Base-by-base conservation (phyloP, 2,888 invertebrate species). In the Steinernema carpocapsae region DNA sequence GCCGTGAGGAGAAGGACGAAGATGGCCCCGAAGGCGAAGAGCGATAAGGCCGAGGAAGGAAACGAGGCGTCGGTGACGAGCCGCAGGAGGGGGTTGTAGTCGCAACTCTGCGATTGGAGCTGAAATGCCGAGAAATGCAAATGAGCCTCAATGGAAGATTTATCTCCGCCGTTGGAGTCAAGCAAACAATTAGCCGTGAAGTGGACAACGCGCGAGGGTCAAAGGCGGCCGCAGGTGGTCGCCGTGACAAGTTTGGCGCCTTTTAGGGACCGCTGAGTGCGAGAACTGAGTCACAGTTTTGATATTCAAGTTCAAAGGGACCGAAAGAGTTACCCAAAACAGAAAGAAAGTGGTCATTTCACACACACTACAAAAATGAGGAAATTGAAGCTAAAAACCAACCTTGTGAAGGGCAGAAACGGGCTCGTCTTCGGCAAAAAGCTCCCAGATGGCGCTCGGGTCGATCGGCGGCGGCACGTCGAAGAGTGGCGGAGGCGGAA, bases 401-500 rank as follows among this genome's bases (percentile, higher is more conserved):
- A 77, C 78, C 70, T 79, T 77, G 52, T 71, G 22, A 6, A 77
- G 51, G n/a, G 26, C 70, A 22, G 78, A 72, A 71, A 80, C 80
- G 32, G 78, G 77, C 72, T 85, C 84, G 64, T 84, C 82, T n/a
- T n/a, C n/a, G 42, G 82, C 80, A 71, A 84, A 76, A 37, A 85
- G 77, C 71, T 85, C 82, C 84, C 84, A 85, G 32, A 85, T 78
- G 42, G 84, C 77, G 14, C 82, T 81, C 19, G 84, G 82, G 77
- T 85, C 84, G 72, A 84, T 84, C 56, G 84, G 85, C 17, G 84
- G 83, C 1, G 80, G 81, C 43, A 84, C 72, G 74, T 81, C 80
- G 74, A 83, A 83, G 19, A 78, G 52, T n/a, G 84, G 82, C 71
- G 84, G 82, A 29, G 77, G 77, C 43, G 79, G 75, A 37, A 83